phyloP scores from a whole-genome alignment of 2,797 vertebrate genomes.

The Syngnathus acus region DNA sequence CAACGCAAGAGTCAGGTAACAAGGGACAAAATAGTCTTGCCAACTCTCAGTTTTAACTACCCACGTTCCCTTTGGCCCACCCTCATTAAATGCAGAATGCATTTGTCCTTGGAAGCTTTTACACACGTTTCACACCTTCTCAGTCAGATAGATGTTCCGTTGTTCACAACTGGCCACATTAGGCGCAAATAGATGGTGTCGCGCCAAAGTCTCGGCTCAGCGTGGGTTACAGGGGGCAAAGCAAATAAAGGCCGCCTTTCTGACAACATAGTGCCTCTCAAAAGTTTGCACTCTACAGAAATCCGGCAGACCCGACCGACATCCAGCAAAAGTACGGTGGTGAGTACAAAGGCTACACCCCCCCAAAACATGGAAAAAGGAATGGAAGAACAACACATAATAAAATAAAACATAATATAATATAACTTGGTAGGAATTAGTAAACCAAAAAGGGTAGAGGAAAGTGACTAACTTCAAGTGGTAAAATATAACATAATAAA shows the following conservation, averaged over 20 bases:
- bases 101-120: constrained; percentile 72
- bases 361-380: neutral
- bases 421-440: neutral
- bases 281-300: constrained; percentile 7
- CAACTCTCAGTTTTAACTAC: constrained; percentile 76
- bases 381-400: no score
- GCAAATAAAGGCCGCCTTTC: constrained; percentile 47
- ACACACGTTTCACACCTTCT: constrained; percentile 41
- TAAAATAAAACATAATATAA: no score
- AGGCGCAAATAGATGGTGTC: constrained; percentile 73
- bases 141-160: constrained; percentile 16
- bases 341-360: neutral
- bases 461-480: neutral
- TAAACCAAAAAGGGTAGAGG: neutral
- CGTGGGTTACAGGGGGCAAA: no score
- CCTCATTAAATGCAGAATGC: constrained; percentile 74
- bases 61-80: constrained; percentile 69
- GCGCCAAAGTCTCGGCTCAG: constrained; percentile 55
- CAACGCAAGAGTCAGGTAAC: constrained; percentile 71
- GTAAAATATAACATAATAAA: neutral
- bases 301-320: constrained; percentile 21
- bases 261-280: neutral
- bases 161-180: constrained; percentile 63
- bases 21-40: constrained; percentile 72
- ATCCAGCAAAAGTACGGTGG: neutral